Evolutionary conservation across 53 echinoderm and acorn worm species (phyloP), one percentile per base, ranked within the genome.

Genomic region (Arbacia lixula): DNA sequence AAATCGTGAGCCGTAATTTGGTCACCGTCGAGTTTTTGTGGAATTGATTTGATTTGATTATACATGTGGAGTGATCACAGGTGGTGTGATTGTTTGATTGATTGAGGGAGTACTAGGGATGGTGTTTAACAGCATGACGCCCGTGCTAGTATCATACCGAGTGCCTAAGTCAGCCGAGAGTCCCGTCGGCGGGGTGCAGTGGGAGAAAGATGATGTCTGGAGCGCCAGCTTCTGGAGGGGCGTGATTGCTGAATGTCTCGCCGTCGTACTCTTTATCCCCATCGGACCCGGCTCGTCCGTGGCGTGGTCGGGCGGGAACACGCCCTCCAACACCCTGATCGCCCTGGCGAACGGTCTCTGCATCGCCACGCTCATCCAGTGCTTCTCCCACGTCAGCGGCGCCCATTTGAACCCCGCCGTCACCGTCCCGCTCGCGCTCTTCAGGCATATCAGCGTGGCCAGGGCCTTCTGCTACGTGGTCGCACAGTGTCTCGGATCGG

Each of bases 391-490:
- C 20, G 84, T 87, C 8, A 93, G 90, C 56, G 93, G 93, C 2
- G 90, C 86, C 10, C 93, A 93, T 38, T 75, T 93, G 34, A 93
- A 93, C 66, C 93, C 93, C 10, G 84, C 90, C 65, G 93, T 93
- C 10, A 93, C 93, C 28, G 40, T 90, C n/a, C 68, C 90, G 12
- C 42, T 93, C 0, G 42, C 64, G 12, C 19, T 87, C 8, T 60
- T 33, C 61, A 68, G 90, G 4, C 63, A 90, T 55, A 60, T 90
- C 53, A 89, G 93, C 71, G 5, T 93, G 4, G 50, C 63, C 11
- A 71, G 85, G 33, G 84, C 65, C 36, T 11, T 90, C 26, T 60
- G 75, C 31, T 93, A 87, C 79, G 71, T 93, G 20, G n/a, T 53
- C 26, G 90, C 90, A 5, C 93, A 93, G 66, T 93, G 93, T 54